Evolutionary conservation across 2,113 vertebrate species (phyloP), one percentile per base, ranked within the genome.

Genomic region (Accipiter cooperii): DNA sequence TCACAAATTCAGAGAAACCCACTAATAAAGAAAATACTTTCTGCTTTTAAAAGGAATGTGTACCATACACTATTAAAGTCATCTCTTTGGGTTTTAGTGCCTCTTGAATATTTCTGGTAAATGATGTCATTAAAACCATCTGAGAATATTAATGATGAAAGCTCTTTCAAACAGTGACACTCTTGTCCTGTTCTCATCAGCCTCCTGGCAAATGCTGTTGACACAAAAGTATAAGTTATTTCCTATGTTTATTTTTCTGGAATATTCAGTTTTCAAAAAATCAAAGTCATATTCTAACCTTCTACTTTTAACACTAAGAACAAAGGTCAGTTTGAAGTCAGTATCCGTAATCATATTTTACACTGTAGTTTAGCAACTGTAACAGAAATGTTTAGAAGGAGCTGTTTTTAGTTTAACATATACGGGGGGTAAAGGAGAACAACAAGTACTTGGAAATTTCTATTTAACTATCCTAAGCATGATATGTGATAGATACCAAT

Each of bases 61-160:
- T 75, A 46, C 13, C 17, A 38, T 74, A 60, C 47, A 65, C 6
- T 38, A 57, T 86, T 76, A 63, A 18, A 75, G 49, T n/a, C n/a
- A 88, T 96, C 6, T 78, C 64, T 90, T 86, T 13, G 71, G 29
- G 4, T 58, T 95, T 79, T 84, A 65, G 15, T 88, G 26, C 28
- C 28, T 89, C 49, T 87, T 88, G 34, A 94, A 44, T 93, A 89
- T 95, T 94, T 89, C 51, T 94, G 66, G 76, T 87, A 95, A 96
- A 58, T 91, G 29, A 96, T 29, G 46, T 95, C 82, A 92, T 90
- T 70, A 96, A 93, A 91, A 65, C 25, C 33, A 94, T 90, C 40
- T 93, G 60, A 91, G 65, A 74, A 80, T 87, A 92, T 74, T 82
- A 52, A 70, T 75, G 51, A 92, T 90, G 91, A 96, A 96, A 92